phyloP scores from a whole-genome alignment of 2,797 vertebrate species.

The Rhyacichthys aspro region DNA sequence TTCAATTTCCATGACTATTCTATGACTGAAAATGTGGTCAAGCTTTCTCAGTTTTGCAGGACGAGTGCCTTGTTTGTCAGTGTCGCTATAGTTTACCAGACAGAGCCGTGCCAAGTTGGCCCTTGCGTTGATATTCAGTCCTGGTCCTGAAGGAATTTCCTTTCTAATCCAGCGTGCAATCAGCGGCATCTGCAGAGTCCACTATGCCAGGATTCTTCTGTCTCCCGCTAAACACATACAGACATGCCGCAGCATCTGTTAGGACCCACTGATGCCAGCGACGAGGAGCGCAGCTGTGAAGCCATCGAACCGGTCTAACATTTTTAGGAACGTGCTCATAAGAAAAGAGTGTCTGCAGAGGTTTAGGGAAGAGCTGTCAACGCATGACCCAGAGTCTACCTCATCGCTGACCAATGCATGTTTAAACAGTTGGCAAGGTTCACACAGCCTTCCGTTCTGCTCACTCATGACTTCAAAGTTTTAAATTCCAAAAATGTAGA shows the following conservation, averaged over 20 bases:
- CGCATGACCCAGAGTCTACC: constrained; percentile 52
- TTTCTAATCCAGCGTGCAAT: constrained; percentile 71
- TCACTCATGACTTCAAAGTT: constrained; percentile 38
- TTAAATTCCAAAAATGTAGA: constrained; percentile 14
- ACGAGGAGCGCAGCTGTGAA: constrained; percentile 58
- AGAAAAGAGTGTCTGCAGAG: constrained; percentile 23
- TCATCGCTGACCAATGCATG: constrained; percentile 30
- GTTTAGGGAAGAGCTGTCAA: constrained; percentile 54
- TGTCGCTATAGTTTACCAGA: background rate
- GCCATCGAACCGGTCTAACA: constrained; percentile 28
- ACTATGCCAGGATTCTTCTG: constrained; percentile 62
- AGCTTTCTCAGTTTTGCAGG: background rate
- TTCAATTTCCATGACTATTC: too few species aligned
- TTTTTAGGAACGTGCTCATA: constrained; percentile 34
- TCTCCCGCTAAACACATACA: constrained; percentile 36
- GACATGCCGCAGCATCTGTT: constrained; percentile 59
- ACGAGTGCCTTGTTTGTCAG: background rate
- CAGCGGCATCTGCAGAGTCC: constrained; percentile 66
- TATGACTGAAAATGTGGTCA: too few species aligned
- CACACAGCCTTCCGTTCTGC: constrained; percentile 24
- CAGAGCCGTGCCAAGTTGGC: constrained; percentile 39
- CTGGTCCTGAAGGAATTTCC: constrained; percentile 70
- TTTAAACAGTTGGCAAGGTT: constrained; percentile 41
- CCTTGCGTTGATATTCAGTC: constrained; percentile 35
- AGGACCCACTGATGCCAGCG: constrained; percentile 24